Evolutionary conservation across 2,888 invertebrate genomes (phyloP).

Genomic region (Tetragnatha montana): DNA sequence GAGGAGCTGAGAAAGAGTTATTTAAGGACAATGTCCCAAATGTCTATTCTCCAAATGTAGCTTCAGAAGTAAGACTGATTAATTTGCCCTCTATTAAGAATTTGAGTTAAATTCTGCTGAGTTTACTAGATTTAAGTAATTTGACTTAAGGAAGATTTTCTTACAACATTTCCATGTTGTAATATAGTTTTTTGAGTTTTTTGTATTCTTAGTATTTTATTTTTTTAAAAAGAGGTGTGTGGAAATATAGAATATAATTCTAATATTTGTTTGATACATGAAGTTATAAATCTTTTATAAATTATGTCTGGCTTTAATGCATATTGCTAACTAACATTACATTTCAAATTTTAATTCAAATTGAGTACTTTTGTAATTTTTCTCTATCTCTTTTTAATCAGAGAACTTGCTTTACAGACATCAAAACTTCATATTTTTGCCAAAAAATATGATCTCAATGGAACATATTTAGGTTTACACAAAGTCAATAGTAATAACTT

Average conservation of each 20-base stretch:
- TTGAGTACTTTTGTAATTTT: too few relatives aligned
- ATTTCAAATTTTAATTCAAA: too few relatives aligned
- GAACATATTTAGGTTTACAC: slow-evolving; percentile 51
- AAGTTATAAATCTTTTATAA: too few relatives aligned
- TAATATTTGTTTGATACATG: background rate
- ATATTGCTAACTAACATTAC: too few relatives aligned
- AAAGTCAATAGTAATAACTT: slow-evolving; percentile 63
- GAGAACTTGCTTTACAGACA: slow-evolving; percentile 31
- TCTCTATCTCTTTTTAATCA: too few relatives aligned
- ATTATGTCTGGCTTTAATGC: too few relatives aligned
- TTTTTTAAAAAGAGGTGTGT: background rate
- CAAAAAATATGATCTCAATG: slow-evolving; percentile 63
- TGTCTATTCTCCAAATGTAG: slow-evolving; percentile 77
- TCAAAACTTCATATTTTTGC: slow-evolving; percentile 54
- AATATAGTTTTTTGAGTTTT: too few relatives aligned
- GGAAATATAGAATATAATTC: background rate
- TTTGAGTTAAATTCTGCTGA: too few relatives aligned
- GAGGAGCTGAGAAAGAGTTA: slow-evolving; percentile 77
- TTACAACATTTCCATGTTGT: background rate
- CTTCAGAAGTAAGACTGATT: slow-evolving; percentile 37
- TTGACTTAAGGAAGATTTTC: background rate
- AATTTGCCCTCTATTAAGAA: background rate
- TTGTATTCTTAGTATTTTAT: background rate
- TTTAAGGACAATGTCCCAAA: slow-evolving; percentile 77
- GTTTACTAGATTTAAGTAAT: slow-evolving; percentile 6